phyloP scores from a whole-genome alignment of 2,888 invertebrate species.

The Eulithis testata region DNA sequence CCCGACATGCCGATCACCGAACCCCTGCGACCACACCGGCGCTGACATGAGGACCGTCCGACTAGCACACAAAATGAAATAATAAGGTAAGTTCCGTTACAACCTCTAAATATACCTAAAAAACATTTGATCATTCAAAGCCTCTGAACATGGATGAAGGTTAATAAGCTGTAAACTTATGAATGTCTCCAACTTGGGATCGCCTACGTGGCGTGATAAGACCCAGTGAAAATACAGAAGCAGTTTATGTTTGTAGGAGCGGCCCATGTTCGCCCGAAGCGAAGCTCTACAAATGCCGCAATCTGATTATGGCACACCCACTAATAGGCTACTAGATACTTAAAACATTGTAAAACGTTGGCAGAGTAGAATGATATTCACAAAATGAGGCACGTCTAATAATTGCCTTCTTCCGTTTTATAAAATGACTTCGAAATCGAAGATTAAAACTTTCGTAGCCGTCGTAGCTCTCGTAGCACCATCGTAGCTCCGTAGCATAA shows the following conservation, averaged over 20 bases:
- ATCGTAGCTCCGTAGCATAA: conserved; percentile 2
- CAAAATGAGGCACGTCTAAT: background rate
- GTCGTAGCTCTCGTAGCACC: too few relatives aligned
- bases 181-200: conserved; percentile 29
- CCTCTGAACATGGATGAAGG: conserved; percentile 19
- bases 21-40: conserved; percentile 60
- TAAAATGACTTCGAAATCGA: background rate
- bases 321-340: conserved; percentile 49
- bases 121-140: conserved; percentile 14
- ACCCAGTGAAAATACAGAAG: conserved; percentile 36
- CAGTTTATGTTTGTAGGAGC: conserved; percentile 64
- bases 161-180: conserved; percentile 21
- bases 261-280: conserved; percentile 64
- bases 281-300: conserved; percentile 82
- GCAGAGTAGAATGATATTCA: background rate
- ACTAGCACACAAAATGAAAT: conserved; percentile 75
- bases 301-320: conserved; percentile 83
- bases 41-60: conserved; percentile 66
- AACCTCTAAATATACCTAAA: conserved; percentile 6
- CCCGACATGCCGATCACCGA: conserved; percentile 65
- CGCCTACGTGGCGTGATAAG: conserved; percentile 36
- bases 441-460: background rate
- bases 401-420: too few relatives aligned
- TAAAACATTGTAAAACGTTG: conserved; percentile 15
- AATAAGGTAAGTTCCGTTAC: conserved; percentile 69